Evolutionary conservation across 2,113 vertebrate genomes (phyloP).

Genomic region (Eurystomus gularis): DNA sequence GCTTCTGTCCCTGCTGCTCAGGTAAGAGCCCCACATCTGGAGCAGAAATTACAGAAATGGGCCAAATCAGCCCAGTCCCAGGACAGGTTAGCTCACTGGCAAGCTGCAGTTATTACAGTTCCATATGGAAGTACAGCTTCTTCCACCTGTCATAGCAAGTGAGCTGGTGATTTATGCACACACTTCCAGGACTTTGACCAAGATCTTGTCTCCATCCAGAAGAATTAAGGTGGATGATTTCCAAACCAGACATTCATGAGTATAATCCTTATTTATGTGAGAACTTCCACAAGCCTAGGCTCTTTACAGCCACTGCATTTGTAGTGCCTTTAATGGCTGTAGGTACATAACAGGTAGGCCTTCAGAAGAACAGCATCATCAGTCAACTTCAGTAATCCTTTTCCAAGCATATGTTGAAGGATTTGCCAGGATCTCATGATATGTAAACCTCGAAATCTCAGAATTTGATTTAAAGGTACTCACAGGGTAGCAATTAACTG

Average conservation of each 20-base stretch:
- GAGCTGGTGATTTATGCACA: background rate
- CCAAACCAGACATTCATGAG: conserved; percentile 22
- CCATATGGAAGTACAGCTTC: background rate
- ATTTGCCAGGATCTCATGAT: conserved; percentile 63
- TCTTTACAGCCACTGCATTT: conserved; percentile 44
- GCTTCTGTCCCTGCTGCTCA: background rate
- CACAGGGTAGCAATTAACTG: conserved; percentile 69
- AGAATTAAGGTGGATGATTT: conserved; percentile 46
- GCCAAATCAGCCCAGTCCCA: background rate
- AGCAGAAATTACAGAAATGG: background rate
- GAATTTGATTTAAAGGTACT: conserved; percentile 67
- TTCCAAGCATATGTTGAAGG: conserved; percentile 61
- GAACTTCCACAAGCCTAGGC: conserved; percentile 8
- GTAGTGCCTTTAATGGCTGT: conserved; percentile 42
- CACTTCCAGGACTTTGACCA: conserved; percentile 22
- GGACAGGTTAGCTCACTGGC: background rate
- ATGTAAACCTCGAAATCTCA: conserved; percentile 62
- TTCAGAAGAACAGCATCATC: conserved; percentile 67
- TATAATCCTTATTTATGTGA: conserved; percentile 54
- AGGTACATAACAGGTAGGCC: conserved; percentile 47
- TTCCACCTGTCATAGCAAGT: rapidly evolving
- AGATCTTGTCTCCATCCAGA: conserved; percentile 22
- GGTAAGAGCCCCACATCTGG: background rate
- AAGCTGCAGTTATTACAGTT: background rate
- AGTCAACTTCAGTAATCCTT: conserved; percentile 60